Conservation (phyloP, 2,888 invertebrate species). For the Mystacides longicornis region DNA sequence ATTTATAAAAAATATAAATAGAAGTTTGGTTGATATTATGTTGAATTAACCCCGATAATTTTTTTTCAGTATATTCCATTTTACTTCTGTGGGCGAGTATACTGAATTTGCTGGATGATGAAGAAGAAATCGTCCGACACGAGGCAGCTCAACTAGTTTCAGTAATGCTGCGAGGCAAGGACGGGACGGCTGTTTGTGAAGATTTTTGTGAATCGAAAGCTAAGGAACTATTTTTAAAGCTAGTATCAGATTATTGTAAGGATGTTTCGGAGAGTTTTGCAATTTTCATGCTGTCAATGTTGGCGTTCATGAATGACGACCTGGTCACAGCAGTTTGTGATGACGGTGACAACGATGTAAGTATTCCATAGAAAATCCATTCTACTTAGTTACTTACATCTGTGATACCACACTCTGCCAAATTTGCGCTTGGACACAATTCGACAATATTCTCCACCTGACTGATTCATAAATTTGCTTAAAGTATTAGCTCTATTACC, state of each 20-base stretch:
- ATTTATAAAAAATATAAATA: no score
- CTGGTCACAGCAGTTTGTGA: not conserved
- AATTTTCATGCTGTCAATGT: slow-evolving; percentile 28
- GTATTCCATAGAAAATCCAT: no score
- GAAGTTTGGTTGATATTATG: no score
- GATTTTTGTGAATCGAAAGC: slow-evolving; percentile 27
- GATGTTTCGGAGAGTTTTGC: slow-evolving; percentile 17
- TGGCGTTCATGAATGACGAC: slow-evolving; percentile 36
- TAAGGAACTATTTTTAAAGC: slow-evolving; percentile 25
- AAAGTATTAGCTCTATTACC: no score
- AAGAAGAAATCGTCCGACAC: slow-evolving; percentile 39
- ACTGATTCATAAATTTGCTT: no score
- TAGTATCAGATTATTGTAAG: slow-evolving; percentile 16
- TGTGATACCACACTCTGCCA: no score
- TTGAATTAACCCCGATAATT: no score
- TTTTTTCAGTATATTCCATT: slow-evolving; percentile 34
- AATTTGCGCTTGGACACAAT: no score
- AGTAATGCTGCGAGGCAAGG: not conserved
- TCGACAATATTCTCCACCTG: no score
- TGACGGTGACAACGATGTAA: no score
- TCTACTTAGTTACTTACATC: no score
- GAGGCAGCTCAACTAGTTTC: slow-evolving; percentile 6
- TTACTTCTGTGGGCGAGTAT: slow-evolving; percentile 37
- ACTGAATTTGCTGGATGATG: slow-evolving; percentile 49
- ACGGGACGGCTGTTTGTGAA: slow-evolving; percentile 20